phyloP scores from a whole-genome alignment of 2,888 invertebrate genomes.

The Napeogenes inachia region DNA sequence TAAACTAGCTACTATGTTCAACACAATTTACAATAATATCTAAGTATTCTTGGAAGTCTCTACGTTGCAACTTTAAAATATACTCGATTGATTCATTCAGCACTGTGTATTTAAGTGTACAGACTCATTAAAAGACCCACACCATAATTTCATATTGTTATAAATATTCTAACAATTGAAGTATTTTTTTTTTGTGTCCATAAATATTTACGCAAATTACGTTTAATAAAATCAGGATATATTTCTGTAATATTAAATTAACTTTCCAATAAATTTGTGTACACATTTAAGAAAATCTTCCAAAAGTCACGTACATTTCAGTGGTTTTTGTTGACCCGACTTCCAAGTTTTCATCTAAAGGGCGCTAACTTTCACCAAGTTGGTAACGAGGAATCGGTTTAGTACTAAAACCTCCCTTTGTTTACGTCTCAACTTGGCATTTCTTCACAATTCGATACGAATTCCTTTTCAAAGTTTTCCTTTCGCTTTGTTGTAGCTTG shows the following conservation, averaged over 20 bases:
- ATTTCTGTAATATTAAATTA: not conserved
- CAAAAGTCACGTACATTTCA: constrained; percentile 12
- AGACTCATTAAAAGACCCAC: too few relatives aligned
- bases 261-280: not conserved
- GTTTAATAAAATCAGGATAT: too few relatives aligned
- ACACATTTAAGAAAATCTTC: not conserved
- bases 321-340: constrained; percentile 16
- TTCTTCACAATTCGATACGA: constrained; percentile 13
- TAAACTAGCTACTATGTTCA: too few relatives aligned
- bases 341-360: constrained; percentile 10
- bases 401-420: constrained; percentile 12
- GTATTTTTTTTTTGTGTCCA: too few relatives aligned
- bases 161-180: too few relatives aligned
- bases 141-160: too few relatives aligned
- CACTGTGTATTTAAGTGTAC: too few relatives aligned
- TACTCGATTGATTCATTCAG: too few relatives aligned
- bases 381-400: constrained; percentile 11
- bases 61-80: too few relatives aligned
- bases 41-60: too few relatives aligned
- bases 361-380: constrained; percentile 15
- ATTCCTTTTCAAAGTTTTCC: constrained; percentile 16
- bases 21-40: too few relatives aligned
- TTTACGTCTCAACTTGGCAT: constrained; percentile 10
- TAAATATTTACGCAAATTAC: too few relatives aligned
- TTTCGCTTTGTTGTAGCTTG: constrained; percentile 9